phyloP scores from a whole-genome alignment of 2,113 vertebrate species.

The Chloropsis hardwickii region DNA sequence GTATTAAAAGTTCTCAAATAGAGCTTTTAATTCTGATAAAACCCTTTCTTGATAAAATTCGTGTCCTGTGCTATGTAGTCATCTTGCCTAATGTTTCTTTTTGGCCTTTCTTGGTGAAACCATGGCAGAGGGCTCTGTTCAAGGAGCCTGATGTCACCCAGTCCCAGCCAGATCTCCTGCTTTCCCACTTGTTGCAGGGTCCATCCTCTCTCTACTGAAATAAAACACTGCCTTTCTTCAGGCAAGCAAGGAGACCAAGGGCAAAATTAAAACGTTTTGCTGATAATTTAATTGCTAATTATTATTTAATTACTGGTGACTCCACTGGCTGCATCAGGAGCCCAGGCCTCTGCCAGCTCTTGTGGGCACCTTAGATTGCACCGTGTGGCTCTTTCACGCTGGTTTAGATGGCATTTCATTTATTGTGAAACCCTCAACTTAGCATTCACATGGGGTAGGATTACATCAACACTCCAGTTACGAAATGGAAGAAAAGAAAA shows the following conservation, averaged over 20 bases:
- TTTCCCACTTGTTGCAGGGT: neutral
- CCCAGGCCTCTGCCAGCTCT: neutral
- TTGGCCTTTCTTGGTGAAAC: neutral
- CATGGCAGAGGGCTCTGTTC: neutral
- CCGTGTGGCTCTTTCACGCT: neutral
- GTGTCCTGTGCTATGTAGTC: neutral
- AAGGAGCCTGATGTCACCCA: neutral
- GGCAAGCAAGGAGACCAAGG: neutral
- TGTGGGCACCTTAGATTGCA: slow-evolving; percentile 33
- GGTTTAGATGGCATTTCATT: neutral
- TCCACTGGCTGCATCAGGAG: neutral
- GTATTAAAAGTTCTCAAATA: neutral
- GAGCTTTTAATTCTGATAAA: neutral
- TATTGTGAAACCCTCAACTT: slow-evolving; percentile 34
- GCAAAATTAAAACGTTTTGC: neutral
- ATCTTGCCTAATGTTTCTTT: neutral
- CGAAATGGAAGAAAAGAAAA: slow-evolving; percentile 28
- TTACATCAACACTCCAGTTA: slow-evolving; percentile 26
- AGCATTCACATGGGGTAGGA: neutral
- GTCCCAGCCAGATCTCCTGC: neutral
- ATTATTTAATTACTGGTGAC: neutral
- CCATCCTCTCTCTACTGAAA: neutral
- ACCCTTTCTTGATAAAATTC: neutral
- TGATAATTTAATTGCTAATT: slow-evolving; percentile 1
- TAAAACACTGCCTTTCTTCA: neutral